phyloP scores from a whole-genome alignment of 2,797 vertebrate species.

The Aphelocoma californica region DNA sequence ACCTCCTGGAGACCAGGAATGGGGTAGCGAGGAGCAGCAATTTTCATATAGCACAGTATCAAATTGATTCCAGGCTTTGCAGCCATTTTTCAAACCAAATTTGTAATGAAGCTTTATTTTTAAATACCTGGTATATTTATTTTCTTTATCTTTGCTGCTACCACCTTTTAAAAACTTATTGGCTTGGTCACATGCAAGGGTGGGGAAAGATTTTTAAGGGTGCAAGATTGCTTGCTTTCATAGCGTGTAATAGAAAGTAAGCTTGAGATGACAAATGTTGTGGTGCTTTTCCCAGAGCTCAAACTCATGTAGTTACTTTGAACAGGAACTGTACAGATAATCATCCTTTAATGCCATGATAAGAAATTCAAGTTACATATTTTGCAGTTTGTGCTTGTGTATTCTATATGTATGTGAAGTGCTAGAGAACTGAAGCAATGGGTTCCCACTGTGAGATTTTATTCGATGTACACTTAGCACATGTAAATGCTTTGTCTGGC shows the following conservation, averaged over 20 bases:
- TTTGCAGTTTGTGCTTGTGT: neutral
- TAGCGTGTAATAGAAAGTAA: neutral
- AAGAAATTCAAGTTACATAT: neutral
- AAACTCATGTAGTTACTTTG: neutral
- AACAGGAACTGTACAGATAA: neutral
- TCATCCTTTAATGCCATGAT: neutral
- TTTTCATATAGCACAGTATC: neutral
- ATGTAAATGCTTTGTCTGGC: neutral
- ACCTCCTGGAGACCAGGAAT: neutral
- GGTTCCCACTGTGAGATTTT: neutral
- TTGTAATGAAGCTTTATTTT: neutral
- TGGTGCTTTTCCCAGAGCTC: neutral
- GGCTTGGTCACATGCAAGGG: neutral
- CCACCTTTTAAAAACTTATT: neutral
- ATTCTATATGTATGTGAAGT: neutral
- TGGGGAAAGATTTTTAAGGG: neutral
- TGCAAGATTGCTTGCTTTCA: neutral
- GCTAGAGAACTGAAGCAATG: neutral
- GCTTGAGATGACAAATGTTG: neutral
- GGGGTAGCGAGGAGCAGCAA: neutral
- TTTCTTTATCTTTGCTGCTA: neutral
- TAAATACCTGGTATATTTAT: neutral
- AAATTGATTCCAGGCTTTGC: slow-evolving; percentile 21
- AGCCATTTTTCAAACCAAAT: neutral
- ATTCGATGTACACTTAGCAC: neutral